Evolutionary conservation across 2,888 invertebrate species (phyloP), one percentile per base, ranked within the genome.

Genomic region (Unio pictorum): DNA sequence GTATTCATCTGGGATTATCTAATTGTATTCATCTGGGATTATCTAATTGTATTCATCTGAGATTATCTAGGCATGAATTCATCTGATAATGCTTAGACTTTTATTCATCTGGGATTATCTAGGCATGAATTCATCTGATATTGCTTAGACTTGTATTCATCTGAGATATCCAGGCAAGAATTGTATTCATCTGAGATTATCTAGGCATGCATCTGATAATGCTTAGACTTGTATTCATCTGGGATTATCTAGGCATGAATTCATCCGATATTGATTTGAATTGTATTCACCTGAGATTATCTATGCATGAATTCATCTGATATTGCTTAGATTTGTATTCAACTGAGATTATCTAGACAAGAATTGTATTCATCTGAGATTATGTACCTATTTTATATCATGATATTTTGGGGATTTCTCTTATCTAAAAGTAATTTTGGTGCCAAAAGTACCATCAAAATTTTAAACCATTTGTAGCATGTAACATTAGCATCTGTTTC

Each of bases 271-370:
- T 0, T 23, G 23, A 0, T 34, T 34, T 7, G 34, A 34, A 8
- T 34, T 34, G 8, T 34, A 34, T 99, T 97, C 89, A 94, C 99
- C 78, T 99, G 99, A 99, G 99, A 99, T 90, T 99, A 96, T 91
- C 94, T 99, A 87, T 95, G 98, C 97, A 91, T 23, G 23, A 23
- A 23, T 23, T 23, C 23, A 23, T 23, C 23, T 23, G 23, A 23
- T 23, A 23, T 0, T 23, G 0, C 23, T 23, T 23, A 92, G 81
- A 70, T 45, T 28, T 20, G 7, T 65, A 18, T 61, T 45, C 28
- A 65, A 8, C 8, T 57, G 18, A 4, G 5, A 34, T 34, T 34
- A 34, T 34, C 34, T 34, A 7, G 34, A 8, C 8, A 8, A 34
- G 0, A 28, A 30, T 64, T 55, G 20, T 56, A 8, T 34, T 34